Conservation (phyloP, 1,140 invertebrate species). For the Telenomus remus region DNA sequence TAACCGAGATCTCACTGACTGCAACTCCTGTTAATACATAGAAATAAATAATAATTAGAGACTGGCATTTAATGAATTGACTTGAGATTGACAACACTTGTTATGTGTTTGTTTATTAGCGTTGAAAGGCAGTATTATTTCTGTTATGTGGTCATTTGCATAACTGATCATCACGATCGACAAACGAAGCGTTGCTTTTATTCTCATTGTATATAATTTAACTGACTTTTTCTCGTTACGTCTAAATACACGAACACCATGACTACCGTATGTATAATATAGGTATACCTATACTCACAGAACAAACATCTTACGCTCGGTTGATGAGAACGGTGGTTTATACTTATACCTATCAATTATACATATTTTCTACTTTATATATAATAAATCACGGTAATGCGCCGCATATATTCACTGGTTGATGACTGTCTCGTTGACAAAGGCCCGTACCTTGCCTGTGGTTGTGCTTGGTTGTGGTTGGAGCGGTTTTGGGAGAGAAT, state of each 20-base stretch:
- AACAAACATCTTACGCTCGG: not conserved
- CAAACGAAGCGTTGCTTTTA: slow-evolving; percentile 39
- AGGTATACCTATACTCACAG: slow-evolving; percentile 11
- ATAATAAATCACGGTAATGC: slow-evolving; percentile 74
- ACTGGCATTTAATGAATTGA: slow-evolving; percentile 63
- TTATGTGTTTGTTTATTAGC: slow-evolving; percentile 55
- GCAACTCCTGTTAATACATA: not conserved
- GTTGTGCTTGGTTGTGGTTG: slow-evolving; percentile 76
- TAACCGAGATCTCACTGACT: too few species aligned
- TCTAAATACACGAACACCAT: slow-evolving; percentile 51
- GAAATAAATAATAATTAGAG: slow-evolving; percentile 45
- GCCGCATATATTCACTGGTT: slow-evolving; percentile 73
- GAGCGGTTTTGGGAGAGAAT: slow-evolving; percentile 75
- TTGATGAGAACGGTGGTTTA: not conserved
- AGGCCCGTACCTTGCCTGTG: slow-evolving; percentile 74
- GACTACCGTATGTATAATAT: slow-evolving; percentile 33
- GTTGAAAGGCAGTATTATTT: slow-evolving; percentile 27
- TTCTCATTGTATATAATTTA: slow-evolving; percentile 49
- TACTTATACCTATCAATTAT: slow-evolving; percentile 51
- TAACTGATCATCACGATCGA: slow-evolving; percentile 30
- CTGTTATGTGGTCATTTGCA: slow-evolving; percentile 32
- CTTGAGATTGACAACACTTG: slow-evolving; percentile 65
- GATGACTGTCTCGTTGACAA: slow-evolving; percentile 73
- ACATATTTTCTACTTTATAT: slow-evolving; percentile 65
- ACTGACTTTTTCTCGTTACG: slow-evolving; percentile 49